Percentiles rank a stretch among this genome's conserved stretches.
Evolutionary conservation across 2,113 vertebrate genomes (phyloP).

Genomic region (Calcarius ornatus): DNA sequence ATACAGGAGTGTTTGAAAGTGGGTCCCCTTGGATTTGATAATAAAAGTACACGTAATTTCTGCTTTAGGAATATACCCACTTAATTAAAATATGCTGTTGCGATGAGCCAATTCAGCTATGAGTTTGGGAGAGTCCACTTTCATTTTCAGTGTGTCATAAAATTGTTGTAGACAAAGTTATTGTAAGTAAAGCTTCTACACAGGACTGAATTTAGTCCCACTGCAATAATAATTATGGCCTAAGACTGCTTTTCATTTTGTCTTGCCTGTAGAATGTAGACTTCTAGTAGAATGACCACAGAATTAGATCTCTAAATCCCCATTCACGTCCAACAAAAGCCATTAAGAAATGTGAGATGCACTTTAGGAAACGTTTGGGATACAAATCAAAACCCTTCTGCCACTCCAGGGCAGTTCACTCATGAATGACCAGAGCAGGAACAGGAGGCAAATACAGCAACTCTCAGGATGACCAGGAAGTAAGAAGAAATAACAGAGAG

Average conservation of each 20-base stretch:
- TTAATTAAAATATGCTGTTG: neutral
- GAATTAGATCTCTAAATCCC: neutral
- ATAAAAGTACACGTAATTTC: neutral
- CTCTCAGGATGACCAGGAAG: neutral
- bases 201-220: neutral
- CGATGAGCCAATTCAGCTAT: neutral
- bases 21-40: neutral
- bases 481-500: neutral
- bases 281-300: neutral
- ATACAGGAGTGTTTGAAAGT: neutral
- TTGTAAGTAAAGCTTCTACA: neutral
- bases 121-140: neutral
- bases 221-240: neutral
- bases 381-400: neutral
- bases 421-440: neutral
- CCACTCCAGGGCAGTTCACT: neutral
- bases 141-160: neutral
- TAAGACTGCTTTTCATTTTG: neutral
- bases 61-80: neutral
- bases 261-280: too few relatives aligned
- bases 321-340: neutral
- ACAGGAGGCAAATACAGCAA: neutral
- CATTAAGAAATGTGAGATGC: neutral
- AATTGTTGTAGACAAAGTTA: neutral
- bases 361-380: neutral